Percentiles rank a stretch among this genome's conserved stretches.
Conservation (phyloP, 2,113 vertebrate genomes). For the Mobula birostris region DNA sequence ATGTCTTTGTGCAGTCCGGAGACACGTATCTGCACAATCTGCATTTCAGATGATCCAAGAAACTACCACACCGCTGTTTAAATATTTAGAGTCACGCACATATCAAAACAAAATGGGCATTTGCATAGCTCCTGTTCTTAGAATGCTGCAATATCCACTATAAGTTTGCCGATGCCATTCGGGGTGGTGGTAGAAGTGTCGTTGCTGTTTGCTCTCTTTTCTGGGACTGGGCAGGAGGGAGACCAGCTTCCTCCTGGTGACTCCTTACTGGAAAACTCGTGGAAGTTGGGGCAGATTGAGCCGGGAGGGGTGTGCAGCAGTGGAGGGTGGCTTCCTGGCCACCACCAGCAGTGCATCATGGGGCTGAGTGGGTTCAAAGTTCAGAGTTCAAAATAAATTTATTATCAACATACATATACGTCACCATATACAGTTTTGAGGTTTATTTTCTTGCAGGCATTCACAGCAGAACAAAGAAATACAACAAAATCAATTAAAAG, state of each 20-base stretch:
- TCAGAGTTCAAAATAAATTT: too few relatives aligned
- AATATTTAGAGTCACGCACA: not conserved
- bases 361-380: not conserved
- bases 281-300: too few relatives aligned
- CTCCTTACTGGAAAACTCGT: not conserved
- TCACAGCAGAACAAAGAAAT: too few relatives aligned
- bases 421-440: too few relatives aligned
- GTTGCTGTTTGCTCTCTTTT: not conserved
- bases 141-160: too few relatives aligned
- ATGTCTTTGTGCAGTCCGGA: slow-evolving; percentile 45
- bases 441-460: too few relatives aligned
- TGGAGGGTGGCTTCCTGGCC: not conserved
- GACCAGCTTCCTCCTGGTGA: not conserved
- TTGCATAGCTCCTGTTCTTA: not conserved
- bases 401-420: too few relatives aligned
- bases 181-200: not conserved
- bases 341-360: not conserved
- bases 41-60: not conserved
- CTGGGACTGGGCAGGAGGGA: not conserved
- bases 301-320: too few relatives aligned
- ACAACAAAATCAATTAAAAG: too few relatives aligned
- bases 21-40: not conserved
- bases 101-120: not conserved
- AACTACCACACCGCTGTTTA: not conserved
- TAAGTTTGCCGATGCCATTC: not conserved